Evolutionary conservation across 2,797 vertebrate species (phyloP).

Genomic region (Holocentrus rufus): DNA sequence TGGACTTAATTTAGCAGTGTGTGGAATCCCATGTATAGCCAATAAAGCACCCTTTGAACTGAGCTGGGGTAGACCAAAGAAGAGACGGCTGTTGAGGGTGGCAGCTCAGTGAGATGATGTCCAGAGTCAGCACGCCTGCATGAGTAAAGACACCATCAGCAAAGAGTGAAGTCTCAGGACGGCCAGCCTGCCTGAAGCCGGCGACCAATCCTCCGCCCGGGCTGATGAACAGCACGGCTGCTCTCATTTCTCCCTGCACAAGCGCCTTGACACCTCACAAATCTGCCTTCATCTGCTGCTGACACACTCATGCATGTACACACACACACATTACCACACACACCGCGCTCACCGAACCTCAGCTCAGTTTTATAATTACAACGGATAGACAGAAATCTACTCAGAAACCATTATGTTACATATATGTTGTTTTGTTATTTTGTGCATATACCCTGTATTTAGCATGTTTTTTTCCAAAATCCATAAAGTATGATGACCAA

Average conservation of each 20-base stretch:
- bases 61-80: too few relatives aligned
- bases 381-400: too few relatives aligned
- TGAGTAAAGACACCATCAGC: background rate
- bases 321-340: background rate
- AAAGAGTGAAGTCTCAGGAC: background rate
- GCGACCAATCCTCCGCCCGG: background rate
- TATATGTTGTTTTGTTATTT: too few relatives aligned
- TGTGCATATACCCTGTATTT: too few relatives aligned
- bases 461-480: too few relatives aligned
- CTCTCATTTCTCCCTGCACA: background rate
- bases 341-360: background rate
- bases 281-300: background rate
- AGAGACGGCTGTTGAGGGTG: background rate
- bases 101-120: background rate
- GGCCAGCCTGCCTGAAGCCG: background rate
- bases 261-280: constrained; percentile 12
- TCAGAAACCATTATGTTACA: too few relatives aligned
- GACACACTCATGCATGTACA: background rate
- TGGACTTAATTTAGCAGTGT: too few relatives aligned
- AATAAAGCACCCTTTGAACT: too few relatives aligned
- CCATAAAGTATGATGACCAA: too few relatives aligned
- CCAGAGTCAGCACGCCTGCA: background rate
- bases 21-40: too few relatives aligned
- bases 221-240: background rate
- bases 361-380: too few relatives aligned